Conservation (phyloP, 2,797 vertebrate genomes). For the Hipposideros larvatus region DNA sequence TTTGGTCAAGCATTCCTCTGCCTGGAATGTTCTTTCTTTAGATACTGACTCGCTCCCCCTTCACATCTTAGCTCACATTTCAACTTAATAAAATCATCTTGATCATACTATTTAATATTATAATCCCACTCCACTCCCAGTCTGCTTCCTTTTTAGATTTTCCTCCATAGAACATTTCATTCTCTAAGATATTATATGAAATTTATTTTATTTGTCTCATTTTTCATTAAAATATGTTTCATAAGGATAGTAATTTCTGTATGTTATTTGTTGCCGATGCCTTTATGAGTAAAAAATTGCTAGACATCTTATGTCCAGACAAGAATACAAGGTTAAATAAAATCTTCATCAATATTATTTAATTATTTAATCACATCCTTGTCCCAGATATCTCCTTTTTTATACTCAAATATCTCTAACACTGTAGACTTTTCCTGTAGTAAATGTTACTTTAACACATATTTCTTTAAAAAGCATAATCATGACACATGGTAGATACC, state of each 20-base stretch:
- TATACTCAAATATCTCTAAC: background rate
- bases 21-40: background rate
- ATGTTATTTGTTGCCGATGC: background rate
- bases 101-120: background rate
- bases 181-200: too few relatives aligned
- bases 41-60: background rate
- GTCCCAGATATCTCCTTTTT: background rate
- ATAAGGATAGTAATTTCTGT: background rate
- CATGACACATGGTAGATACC: background rate
- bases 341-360: constrained; percentile 21
- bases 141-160: background rate
- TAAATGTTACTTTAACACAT: background rate
- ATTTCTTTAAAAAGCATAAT: background rate
- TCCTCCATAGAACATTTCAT: background rate
- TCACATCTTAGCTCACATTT: background rate
- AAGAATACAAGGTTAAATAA: constrained; percentile 36
- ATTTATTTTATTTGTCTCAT: background rate
- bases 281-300: constrained; percentile 27
- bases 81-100: background rate
- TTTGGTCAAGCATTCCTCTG: background rate
- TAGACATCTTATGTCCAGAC: background rate
- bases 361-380: background rate
- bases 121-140: background rate
- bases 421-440: background rate
- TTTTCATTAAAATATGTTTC: background rate